Base-by-base conservation (phyloP, 2,888 invertebrate species). In the Nesidiocoris tenuis region DNA sequence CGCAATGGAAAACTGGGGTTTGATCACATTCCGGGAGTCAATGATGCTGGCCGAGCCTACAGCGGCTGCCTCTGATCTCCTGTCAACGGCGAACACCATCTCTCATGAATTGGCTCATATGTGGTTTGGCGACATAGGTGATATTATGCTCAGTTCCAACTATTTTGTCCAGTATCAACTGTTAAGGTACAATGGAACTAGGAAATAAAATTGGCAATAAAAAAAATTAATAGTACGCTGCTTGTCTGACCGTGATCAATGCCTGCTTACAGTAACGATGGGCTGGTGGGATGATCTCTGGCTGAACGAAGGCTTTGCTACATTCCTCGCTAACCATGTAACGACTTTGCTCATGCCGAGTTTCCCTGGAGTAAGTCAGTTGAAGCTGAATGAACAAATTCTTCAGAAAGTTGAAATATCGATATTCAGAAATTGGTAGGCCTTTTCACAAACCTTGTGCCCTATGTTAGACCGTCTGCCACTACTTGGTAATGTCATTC, bases 1-100 rank as follows among this genome's bases (percentile, higher is more conserved):
- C 3, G 75, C 75, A 12, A 75, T 75, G 75, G 75, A 75, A 75
- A 75, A 75, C 56, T 75, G 75, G 75, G 75, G 75, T 61, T 23
- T 75, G 23, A 54, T 75, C 17, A 67, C 65, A 5, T 65, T 75
- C 55, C 22, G 67, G 12, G 75, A 75, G 61, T 68, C 68, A 3
- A 39, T 61, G 17, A 65, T 65, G 68, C 56, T 63, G 21, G 61
- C 65, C 2, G 54, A 56, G 54, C 24, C 17, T 0, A 19, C 59
- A n/a, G 22, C 75, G 1, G 64, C 65, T 19, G 23, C 57, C 61
- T 9, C 74, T 55, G 21, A 23, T 66, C 54, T 76, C 23, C 39
- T 64, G 23, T 55, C 64, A 56, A 67, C 65, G 3, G 22, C 39
- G 1, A 57, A 63, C 19, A 59, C 59, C 21, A 54, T 75, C 9